These are phyloP conservation scores for Phaethon lepturus DNA, from an alignment of 2,113 vertebrate species.

Conservation along the genomic window DNA sequence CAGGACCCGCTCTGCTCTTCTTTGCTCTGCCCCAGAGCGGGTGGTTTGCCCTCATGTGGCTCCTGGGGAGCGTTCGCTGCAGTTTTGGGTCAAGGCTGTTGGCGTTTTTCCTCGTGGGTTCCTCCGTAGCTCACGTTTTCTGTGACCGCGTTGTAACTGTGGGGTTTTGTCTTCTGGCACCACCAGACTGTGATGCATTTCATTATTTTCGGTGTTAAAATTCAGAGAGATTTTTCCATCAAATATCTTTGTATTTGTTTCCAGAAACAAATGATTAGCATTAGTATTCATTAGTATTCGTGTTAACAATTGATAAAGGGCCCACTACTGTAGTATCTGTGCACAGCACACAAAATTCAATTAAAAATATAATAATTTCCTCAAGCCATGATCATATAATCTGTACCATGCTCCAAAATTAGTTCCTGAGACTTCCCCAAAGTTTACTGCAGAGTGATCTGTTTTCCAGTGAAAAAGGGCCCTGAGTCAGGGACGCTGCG, in stretches of 20 bases:
- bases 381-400: constrained; percentile 52
- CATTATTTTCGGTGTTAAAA: constrained; percentile 22
- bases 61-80: background rate
- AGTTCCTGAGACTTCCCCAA: constrained; percentile 2
- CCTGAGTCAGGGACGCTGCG: background rate
- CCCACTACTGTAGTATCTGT: constrained; percentile 57
- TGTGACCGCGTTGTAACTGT: background rate
- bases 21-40: accelerated
- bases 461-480: background rate
- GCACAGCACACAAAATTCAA: constrained; percentile 57
- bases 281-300: constrained; percentile 68
- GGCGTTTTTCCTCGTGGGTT: background rate
- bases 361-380: constrained; percentile 72
- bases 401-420: constrained; percentile 9
- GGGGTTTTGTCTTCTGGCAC: constrained; percentile 7
- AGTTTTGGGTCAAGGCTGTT: background rate
- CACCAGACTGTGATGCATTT: background rate
- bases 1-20: accelerated
- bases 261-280: constrained; percentile 68
- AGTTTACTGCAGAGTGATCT: background rate
- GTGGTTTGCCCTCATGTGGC: background rate
- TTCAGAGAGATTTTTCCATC: constrained; percentile 12
- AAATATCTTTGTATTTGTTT: constrained; percentile 63
- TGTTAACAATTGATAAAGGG: constrained; percentile 69
- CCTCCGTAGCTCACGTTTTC: accelerated